Conservation (phyloP, 2,888 invertebrate species). For the Zaprionus lineosus region DNA sequence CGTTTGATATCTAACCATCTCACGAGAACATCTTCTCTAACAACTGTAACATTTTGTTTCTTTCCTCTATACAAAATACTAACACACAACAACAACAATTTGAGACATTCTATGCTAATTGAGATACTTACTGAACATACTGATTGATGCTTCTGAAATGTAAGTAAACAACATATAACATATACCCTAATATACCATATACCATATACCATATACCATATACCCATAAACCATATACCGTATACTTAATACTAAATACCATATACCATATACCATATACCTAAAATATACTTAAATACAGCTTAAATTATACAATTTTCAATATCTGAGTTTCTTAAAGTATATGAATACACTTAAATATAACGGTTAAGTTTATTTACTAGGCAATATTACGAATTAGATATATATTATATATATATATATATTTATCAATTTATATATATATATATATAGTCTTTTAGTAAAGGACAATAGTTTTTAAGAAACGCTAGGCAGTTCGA, state of each 20-base stretch:
- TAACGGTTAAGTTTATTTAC: constrained; percentile 5
- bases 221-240: no score
- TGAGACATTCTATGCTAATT: constrained; percentile 72
- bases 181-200: background rate
- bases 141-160: constrained; percentile 75
- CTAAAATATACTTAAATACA: no score
- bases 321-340: no score
- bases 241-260: no score
- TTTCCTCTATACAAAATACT: constrained; percentile 57
- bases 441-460: constrained; percentile 45
- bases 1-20: constrained; percentile 44
- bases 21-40: constrained; percentile 60
- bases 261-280: no score
- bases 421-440: no score
- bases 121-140: constrained; percentile 71
- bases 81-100: constrained; percentile 41
- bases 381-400: constrained; percentile 21
- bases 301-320: no score
- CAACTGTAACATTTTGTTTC: constrained; percentile 71
- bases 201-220: no score
- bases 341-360: no score
- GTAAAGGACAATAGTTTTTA: constrained; percentile 67
- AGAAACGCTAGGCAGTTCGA: constrained; percentile 73
- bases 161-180: constrained; percentile 59
- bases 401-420: constrained; percentile 9